phyloP scores from a whole-genome alignment of 2,888 invertebrate species.

The Eutolmus rufibarbis region DNA sequence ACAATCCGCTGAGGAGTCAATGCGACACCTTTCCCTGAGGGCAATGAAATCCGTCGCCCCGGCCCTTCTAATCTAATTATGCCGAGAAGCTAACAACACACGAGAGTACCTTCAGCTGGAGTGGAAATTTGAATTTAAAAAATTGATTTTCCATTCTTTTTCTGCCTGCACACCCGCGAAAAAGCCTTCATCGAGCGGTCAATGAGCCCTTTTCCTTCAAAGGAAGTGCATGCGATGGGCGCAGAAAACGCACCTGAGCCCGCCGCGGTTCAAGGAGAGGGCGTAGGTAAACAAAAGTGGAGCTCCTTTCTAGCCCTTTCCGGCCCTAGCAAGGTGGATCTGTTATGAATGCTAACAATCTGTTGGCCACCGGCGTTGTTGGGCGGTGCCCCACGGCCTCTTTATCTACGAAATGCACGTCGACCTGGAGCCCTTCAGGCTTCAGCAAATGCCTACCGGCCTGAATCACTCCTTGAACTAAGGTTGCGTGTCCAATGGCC shows the following conservation, averaged over 20 bases:
- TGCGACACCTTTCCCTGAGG: neutral
- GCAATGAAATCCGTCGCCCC: neutral
- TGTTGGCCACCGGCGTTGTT: conserved; percentile 15
- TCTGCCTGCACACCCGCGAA: neutral
- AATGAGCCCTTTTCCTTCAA: neutral
- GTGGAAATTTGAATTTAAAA: neutral
- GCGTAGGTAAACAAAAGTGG: neutral
- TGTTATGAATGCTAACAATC: neutral
- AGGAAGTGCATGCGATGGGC: neutral
- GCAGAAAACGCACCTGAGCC: neutral
- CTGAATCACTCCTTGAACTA: neutral
- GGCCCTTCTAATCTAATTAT: conserved; percentile 16
- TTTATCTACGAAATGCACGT: neutral
- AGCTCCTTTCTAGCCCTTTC: neutral
- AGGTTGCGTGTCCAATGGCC: neutral
- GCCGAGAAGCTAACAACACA: neutral
- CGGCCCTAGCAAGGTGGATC: neutral
- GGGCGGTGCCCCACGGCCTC: neutral
- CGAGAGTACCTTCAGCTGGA: neutral
- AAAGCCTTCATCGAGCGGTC: neutral
- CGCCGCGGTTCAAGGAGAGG: neutral
- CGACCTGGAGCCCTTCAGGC: neutral
- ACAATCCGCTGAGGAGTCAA: neutral
- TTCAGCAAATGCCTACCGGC: neutral
- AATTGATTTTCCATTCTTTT: neutral